Conservation (phyloP, 2,797 vertebrate species). For the Mormyrus hasselquistii region DNA sequence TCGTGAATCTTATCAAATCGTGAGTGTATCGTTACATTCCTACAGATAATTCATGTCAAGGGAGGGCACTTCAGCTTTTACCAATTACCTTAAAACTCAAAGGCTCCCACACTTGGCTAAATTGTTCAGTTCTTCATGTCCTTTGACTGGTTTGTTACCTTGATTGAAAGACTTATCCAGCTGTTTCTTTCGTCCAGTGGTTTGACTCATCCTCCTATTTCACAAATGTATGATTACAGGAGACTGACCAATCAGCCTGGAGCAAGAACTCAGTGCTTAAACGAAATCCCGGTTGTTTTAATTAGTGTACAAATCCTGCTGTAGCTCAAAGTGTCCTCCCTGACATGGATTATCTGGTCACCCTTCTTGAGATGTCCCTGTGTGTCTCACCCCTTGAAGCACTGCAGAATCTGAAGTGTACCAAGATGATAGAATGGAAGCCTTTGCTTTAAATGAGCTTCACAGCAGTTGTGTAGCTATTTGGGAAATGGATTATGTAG, state of each 20-base stretch:
- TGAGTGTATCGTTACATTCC: no score
- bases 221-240: neutral
- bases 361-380: neutral
- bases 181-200: neutral
- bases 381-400: neutral
- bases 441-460: neutral
- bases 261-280: neutral
- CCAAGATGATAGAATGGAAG: neutral
- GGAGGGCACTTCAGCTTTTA: neutral
- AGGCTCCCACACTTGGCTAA: neutral
- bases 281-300: neutral
- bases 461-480: neutral
- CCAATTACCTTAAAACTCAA: neutral
- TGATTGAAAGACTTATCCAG: neutral
- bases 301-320: neutral
- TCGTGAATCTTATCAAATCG: no score
- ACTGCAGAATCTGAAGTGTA: neutral
- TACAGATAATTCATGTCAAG: neutral
- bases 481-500: conserved; percentile 6
- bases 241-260: neutral
- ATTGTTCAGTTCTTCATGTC: neutral
- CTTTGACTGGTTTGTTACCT: neutral
- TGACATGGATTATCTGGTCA: neutral
- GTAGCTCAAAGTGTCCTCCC: neutral
- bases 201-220: neutral